Base-by-base conservation (phyloP, 2,113 vertebrate species). In the Ameiurus melas region DNA sequence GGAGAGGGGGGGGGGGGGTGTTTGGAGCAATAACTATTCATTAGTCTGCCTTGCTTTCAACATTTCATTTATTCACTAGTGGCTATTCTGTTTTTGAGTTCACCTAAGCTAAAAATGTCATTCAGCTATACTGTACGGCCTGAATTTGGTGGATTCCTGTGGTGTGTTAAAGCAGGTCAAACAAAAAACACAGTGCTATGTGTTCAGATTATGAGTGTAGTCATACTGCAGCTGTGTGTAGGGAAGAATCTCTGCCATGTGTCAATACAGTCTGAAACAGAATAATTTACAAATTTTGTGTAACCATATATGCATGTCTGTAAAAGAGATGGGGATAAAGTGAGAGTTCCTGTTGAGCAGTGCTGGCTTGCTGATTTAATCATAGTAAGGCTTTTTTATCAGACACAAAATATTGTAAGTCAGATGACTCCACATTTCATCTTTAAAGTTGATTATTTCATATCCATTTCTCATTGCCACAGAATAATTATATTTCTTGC, bases 331-430 rank as follows among this genome's bases (percentile, higher is more conserved):
- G 17, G 6, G 8, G 73, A 77, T 47, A 77, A 6, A 89, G 58
- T 30, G 36, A 75, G 51, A 85, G 64, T 14, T 14, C 53, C 5
- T 39, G 57, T 20, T 51, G n/a, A 36, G 36, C n/a, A 77, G 62
- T 85, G 68, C 25, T 85, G 39, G 39, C 73, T 78, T 81, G 25
- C n/a, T 86, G 87, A 87, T 89, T 88, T 84, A 86, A 88, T 70
- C 30, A 33, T 17, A 20, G 7, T 73, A 36, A 71, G 14, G 30
- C 7, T 55, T 75, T 85, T n/a, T 9, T 73, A 73, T 36, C 7
- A 8, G 39, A 73, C 19, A 73, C 33, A 39, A 73, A 20, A 73
- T 39, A n/a, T 10, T 51, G 47, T 51, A 51, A 43, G 8, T 39
- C 36, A 22, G 17, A 73, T 20, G 8, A 17, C 19, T 39, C 70